phyloP scores from a whole-genome alignment of 2,797 vertebrate species.

The Heliangelus exortis region DNA sequence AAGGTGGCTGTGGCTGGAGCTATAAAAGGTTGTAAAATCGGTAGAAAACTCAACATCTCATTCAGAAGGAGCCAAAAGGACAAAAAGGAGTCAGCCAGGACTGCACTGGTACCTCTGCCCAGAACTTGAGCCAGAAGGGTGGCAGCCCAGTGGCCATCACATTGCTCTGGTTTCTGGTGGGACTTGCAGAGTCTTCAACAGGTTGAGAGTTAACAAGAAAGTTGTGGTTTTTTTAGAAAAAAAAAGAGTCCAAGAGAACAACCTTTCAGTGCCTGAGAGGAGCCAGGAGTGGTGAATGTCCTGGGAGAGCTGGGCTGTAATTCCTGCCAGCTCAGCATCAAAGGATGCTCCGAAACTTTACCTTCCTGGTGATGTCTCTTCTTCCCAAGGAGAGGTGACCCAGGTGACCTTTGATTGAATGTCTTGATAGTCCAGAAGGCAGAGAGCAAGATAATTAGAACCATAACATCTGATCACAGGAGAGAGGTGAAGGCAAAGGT shows the following conservation, averaged over 20 bases:
- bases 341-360: constrained; percentile 61
- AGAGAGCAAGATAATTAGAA: constrained; percentile 60
- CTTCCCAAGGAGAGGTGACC: constrained; percentile 61
- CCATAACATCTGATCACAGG: constrained; percentile 64
- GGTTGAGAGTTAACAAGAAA: neutral
- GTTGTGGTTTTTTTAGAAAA: neutral
- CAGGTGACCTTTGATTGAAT: constrained; percentile 57
- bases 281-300: neutral
- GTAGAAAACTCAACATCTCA: accelerated
- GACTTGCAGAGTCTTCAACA: neutral
- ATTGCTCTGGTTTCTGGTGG: neutral
- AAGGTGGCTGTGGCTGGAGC: neutral
- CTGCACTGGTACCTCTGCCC: neutral
- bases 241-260: neutral
- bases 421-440: constrained; percentile 50
- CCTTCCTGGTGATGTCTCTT: constrained; percentile 59
- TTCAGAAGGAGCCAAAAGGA: neutral
- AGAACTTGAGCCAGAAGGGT: neutral
- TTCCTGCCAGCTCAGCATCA: constrained; percentile 62
- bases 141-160: neutral
- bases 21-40: neutral
- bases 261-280: neutral
- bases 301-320: constrained; percentile 31
- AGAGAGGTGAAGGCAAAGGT: constrained; percentile 65
- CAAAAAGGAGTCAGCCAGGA: neutral